A percentile compares a stretch with the other conserved stretches of the same genome.
phyloP scores from a whole-genome alignment of 2,113 vertebrate species.

The Myocastor coypus region DNA sequence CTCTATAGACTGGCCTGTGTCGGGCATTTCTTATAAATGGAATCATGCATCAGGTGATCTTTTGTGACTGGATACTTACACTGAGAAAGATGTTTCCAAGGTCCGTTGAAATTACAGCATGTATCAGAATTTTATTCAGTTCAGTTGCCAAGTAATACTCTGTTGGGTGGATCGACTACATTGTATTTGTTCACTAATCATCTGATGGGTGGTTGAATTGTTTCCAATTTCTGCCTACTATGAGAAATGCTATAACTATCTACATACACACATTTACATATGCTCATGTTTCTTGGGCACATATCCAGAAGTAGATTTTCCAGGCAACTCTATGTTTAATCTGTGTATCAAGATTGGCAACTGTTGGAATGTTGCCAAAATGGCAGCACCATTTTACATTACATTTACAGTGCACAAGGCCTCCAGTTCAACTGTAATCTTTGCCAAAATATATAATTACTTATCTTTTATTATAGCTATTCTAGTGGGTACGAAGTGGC shows the following conservation, averaged over 20 bases:
- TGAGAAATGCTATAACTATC: not conserved
- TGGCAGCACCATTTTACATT: not conserved
- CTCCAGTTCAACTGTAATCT: not conserved
- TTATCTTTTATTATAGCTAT: not conserved
- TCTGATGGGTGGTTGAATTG: not conserved
- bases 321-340: not conserved
- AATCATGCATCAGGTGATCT: not conserved
- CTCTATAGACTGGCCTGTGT: not conserved
- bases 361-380: not conserved
- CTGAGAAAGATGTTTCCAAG: not conserved
- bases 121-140: not conserved
- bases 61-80: not conserved
- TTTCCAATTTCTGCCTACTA: not conserved
- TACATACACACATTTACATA: not conserved
- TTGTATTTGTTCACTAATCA: not conserved
- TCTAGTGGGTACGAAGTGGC: not conserved
- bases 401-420: not conserved
- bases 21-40: constrained; percentile 1
- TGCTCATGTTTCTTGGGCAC: not conserved
- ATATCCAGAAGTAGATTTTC: not conserved
- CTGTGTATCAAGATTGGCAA: not conserved
- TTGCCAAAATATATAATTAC: not conserved
- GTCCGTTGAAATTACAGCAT: not conserved
- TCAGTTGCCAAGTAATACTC: constrained; percentile 19
- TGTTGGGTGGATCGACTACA: not conserved